Evolutionary conservation across 2,113 vertebrate genomes (phyloP), one percentile per base, ranked within the genome.

Genomic region (Pluvianellus socialis): DNA sequence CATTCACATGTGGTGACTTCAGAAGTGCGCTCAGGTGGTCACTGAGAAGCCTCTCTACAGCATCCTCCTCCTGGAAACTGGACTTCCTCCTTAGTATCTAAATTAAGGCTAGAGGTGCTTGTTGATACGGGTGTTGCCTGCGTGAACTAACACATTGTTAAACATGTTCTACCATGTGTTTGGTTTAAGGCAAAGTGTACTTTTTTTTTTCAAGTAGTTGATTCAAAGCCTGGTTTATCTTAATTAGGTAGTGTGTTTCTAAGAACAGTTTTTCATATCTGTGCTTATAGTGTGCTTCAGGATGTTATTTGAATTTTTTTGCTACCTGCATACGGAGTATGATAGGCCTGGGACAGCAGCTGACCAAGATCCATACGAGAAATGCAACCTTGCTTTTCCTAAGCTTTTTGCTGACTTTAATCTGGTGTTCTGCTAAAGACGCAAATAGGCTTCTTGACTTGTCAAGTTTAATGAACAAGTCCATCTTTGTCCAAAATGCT

Each of bases 1-100:
- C 20, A 7, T 33, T 65, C 35, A 3, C 1, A 0, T 1, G 4
- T 10, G 33, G 33, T 40, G 42, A 28, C 35, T 79, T 4, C 1
- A 11, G 38, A 56, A 83, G 40, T 5, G 1, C 40, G 56, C 38
- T 47, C 19, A 28, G 42, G 77, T 62, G 42, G 38, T 42, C 0
- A 0, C 58, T n/a, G 40, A 56, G 56, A 74, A 81, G 56, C 22
- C 75, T 58, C 26, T 45, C 19, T 47, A 47, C 2, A 49, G 28
- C 3, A 3, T 40, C n/a, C 27, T 70, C 24, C 12, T 84, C 59
- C 28, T 28, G 38, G 79, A 72, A 76, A 27, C 32, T 23, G 21
- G 20, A 10, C 45, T 79, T 90, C 26, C 40, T 82, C 23, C 33
- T 83, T 47, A 5, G 7, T 38, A 6, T 45, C 20, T 44, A 27